Evolutionary conservation across 37 sponge, comb jelly and placozoan genomes (phyloP).

Genomic region (Diacarnus erythraeanus): DNA sequence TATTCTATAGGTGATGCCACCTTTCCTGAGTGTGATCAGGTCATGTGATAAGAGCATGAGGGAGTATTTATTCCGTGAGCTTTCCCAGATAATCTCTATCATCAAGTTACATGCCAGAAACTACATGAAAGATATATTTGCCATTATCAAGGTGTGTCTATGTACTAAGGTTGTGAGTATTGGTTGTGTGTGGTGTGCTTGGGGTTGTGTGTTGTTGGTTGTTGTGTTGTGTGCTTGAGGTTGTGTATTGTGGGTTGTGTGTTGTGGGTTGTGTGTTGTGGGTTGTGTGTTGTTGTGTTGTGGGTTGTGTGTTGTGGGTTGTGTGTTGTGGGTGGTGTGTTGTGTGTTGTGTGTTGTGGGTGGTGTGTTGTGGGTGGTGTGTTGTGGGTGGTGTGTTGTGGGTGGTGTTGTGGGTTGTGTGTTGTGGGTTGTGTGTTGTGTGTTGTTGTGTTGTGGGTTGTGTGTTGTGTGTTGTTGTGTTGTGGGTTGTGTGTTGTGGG

Average conservation of each 20-base stretch:
- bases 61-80: conserved; percentile 82
- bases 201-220: no score
- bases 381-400: no score
- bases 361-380: no score
- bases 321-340: background rate
- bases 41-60: conserved; percentile 65
- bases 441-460: no score
- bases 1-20: conserved; percentile 72
- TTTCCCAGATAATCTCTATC: conserved; percentile 78
- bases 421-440: no score
- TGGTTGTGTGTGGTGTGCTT: background rate
- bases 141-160: conserved; percentile 71
- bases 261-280: no score
- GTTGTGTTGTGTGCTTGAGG: background rate
- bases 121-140: conserved; percentile 89
- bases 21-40: conserved; percentile 81
- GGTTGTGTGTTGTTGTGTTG: no score
- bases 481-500: background rate
- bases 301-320: background rate
- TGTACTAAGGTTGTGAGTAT: background rate
- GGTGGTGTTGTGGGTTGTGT: no score
- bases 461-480: no score
- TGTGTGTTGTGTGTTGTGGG: background rate
- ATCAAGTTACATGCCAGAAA: conserved; percentile 81
- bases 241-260: background rate